Evolutionary conservation across 2,797 vertebrate species (phyloP).

Genomic region (Pyrocephalus nanus): DNA sequence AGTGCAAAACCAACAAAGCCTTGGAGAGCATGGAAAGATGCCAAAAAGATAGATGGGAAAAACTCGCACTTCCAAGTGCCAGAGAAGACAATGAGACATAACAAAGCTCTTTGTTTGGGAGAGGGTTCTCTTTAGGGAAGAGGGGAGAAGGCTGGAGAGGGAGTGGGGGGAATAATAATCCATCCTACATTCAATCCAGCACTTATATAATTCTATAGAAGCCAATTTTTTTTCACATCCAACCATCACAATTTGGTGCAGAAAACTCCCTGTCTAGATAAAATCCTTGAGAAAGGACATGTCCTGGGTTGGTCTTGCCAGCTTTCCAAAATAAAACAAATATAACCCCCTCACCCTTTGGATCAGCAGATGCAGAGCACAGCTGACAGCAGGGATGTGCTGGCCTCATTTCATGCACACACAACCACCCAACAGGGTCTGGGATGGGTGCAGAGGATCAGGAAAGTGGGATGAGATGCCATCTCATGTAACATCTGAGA

Average conservation of each 20-base stretch:
- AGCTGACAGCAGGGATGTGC: background rate
- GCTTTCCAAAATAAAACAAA: background rate
- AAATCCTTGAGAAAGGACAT: background rate
- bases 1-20: slow-evolving; percentile 8
- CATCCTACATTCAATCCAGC: background rate
- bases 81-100: slow-evolving; percentile 55
- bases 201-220: background rate
- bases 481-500: background rate
- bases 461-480: background rate
- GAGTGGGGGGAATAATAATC: background rate
- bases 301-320: background rate
- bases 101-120: slow-evolving; percentile 27
- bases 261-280: background rate
- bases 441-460: background rate
- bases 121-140: slow-evolving; percentile 17
- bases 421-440: accelerated
- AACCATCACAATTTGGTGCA: background rate
- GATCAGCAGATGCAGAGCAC: background rate
- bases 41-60: slow-evolving; percentile 41
- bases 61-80: background rate
- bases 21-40: background rate
- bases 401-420: background rate
- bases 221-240: background rate
- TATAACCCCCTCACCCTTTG: background rate
- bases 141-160: background rate